These are phyloP conservation scores for Sebastiscus albofasciatus DNA, from an alignment of 2,797 vertebrate species.

Conservation along the genomic window DNA sequence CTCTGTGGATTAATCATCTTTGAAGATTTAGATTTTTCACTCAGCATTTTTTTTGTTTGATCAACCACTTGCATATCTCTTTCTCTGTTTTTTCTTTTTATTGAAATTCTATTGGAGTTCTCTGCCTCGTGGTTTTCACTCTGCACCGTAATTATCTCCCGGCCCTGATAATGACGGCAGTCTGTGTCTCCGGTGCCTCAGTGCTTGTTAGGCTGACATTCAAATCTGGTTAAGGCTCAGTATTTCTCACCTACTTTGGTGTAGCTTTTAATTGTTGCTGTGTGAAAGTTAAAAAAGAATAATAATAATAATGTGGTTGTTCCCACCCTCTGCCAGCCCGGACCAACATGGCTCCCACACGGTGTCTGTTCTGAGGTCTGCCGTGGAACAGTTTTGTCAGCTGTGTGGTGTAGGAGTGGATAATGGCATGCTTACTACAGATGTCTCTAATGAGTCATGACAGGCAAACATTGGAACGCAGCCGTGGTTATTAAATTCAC, in stretches of 20 bases:
- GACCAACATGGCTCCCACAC: conserved; percentile 53
- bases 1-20: conserved; percentile 12
- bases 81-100: conserved; percentile 41
- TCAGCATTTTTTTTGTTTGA: conserved; percentile 13
- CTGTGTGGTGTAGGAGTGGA: conserved; percentile 57
- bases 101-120: conserved; percentile 42
- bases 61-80: conserved; percentile 1
- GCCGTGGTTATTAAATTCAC: conserved; percentile 46
- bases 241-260: background rate
- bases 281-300: conserved; percentile 23
- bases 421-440: conserved; percentile 71
- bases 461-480: conserved; percentile 53
- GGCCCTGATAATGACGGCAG: conserved; percentile 40
- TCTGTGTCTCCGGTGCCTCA: conserved; percentile 18
- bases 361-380: conserved; percentile 51
- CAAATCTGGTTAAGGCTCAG: conserved; percentile 28
- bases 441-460: conserved; percentile 67
- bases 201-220: conserved; percentile 57
- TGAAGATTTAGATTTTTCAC: conserved; percentile 32
- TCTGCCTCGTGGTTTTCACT: conserved; percentile 43
- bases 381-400: conserved; percentile 72
- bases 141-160: conserved; percentile 52
- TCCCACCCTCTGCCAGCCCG: conserved; percentile 11
- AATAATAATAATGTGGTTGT: background rate
- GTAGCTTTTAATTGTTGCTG: background rate